These are phyloP conservation scores for Eupleurogrammus muticus DNA, from an alignment of 2,797 vertebrate species.

Conservation along the genomic window DNA sequence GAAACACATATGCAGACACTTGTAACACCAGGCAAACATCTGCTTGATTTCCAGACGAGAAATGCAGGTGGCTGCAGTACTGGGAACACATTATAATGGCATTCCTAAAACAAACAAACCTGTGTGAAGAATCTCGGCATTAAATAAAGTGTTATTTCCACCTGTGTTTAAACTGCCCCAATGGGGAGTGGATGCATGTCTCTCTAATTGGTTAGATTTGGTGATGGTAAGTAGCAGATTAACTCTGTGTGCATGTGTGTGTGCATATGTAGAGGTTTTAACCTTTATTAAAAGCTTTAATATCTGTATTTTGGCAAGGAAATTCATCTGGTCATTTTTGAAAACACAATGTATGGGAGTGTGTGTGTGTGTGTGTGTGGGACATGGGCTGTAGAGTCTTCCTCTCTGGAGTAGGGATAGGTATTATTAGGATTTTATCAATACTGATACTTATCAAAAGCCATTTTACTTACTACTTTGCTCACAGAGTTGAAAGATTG, in stretches of 20 bases:
- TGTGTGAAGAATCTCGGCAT: conserved; percentile 12
- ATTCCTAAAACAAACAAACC: conserved; percentile 22
- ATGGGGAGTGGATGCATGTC: conserved; percentile 58
- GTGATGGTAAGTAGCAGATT: conserved; percentile 65
- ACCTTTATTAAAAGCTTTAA: conserved; percentile 73
- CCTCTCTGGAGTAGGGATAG: too few relatives aligned
- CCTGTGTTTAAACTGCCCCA: conserved; percentile 49
- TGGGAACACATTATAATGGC: background rate
- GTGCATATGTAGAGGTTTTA: conserved; percentile 49
- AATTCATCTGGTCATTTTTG: conserved; percentile 67
- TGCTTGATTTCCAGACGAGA: conserved; percentile 42
- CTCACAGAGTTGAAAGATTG: too few relatives aligned
- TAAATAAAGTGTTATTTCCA: conserved; percentile 21
- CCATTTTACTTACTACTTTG: too few relatives aligned
- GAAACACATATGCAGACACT: conserved; percentile 26
- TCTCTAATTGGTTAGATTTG: conserved; percentile 70
- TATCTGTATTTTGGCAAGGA: conserved; percentile 75
- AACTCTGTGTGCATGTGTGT: conserved; percentile 35
- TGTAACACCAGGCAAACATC: conserved; percentile 46
- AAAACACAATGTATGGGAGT: conserved; percentile 39
- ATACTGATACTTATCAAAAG: too few relatives aligned
- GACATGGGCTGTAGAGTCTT: too few relatives aligned
- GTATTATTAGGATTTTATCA: too few relatives aligned
- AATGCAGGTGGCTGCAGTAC: conserved; percentile 6
- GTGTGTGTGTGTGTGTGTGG: conserved; percentile 10